These are phyloP conservation scores for Patella caerulea DNA, from an alignment of 2,888 invertebrate species.

Conservation along the genomic window DNA sequence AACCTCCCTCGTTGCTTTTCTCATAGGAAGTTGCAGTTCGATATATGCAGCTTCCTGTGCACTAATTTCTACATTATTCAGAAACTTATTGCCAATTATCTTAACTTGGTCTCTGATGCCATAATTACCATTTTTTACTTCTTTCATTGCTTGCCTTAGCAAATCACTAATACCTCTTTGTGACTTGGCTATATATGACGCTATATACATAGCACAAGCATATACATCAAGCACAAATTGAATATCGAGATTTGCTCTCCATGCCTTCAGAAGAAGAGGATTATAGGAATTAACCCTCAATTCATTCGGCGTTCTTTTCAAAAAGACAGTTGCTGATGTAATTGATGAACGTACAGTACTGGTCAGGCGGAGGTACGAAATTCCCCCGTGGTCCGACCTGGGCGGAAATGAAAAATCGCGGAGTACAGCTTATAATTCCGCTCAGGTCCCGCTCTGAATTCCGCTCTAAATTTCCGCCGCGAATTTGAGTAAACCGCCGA, in stretches of 20 bases:
- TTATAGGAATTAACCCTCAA: conserved; percentile 31
- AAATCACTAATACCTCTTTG: conserved; percentile 44
- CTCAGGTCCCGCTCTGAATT: no score
- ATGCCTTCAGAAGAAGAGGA: conserved; percentile 8
- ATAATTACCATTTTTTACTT: conserved; percentile 30
- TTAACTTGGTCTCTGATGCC: conserved; percentile 34
- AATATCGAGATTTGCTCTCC: no score
- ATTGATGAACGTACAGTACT: conserved; percentile 11
- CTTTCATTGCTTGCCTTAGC: conserved; percentile 36
- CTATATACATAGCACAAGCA: no score
- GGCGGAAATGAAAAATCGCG: no score
- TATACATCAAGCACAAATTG: no score
- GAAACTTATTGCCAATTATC: no score
- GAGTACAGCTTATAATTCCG: no score
- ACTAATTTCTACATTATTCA: conserved; percentile 40
- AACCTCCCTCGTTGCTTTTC: conserved; percentile 30
- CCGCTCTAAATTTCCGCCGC: no score
- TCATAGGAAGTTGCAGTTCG: conserved; percentile 47
- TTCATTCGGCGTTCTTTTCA: conserved; percentile 28
- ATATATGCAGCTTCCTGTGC: conserved; percentile 55
- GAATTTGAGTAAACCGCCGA: no score
- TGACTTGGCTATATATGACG: conserved; percentile 28
- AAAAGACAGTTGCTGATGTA: conserved; percentile 21
- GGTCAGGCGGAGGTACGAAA: no score
- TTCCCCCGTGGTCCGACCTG: no score